A percentile compares a stretch with the other conserved stretches of the same genome.
Conservation (phyloP, 2,797 vertebrate species). For the Gymnocypris eckloni region DNA sequence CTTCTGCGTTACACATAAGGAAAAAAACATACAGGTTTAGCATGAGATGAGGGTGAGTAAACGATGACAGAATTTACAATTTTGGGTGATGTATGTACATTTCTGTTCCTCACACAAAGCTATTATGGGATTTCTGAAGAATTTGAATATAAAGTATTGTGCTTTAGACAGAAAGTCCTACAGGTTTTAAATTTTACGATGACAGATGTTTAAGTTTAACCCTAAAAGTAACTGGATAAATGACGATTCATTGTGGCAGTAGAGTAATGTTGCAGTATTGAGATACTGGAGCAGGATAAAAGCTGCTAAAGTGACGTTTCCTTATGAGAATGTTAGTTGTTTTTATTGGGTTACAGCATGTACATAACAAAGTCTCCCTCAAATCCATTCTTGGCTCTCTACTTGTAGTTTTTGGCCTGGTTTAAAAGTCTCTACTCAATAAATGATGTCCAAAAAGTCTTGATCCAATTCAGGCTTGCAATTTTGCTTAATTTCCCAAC, state of each 20-base stretch:
- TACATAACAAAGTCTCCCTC: constrained; percentile 29
- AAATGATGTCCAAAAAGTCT: constrained; percentile 13
- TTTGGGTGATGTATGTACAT: background rate
- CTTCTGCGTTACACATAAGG: background rate
- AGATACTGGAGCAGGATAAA: background rate
- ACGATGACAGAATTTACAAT: background rate
- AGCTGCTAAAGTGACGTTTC: constrained; percentile 10
- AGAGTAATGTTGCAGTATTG: background rate
- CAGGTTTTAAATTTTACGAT: background rate
- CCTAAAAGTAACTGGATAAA: background rate
- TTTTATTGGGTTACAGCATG: constrained; percentile 33
- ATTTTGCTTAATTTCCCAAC: constrained; percentile 29
- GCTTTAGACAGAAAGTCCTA: background rate
- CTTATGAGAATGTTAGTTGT: background rate
- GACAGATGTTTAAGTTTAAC: background rate
- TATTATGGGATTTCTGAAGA: background rate
- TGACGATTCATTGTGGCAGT: background rate
- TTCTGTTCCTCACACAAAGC: background rate
- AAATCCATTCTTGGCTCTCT: constrained; percentile 32
- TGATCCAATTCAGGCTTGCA: constrained; percentile 15
- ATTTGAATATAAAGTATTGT: background rate
- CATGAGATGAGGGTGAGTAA: background rate
- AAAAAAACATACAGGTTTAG: background rate
- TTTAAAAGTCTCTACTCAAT: constrained; percentile 36
- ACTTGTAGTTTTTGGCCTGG: constrained; percentile 31